Conservation (phyloP, 2,888 invertebrate species). For the Apodemia mormo region DNA sequence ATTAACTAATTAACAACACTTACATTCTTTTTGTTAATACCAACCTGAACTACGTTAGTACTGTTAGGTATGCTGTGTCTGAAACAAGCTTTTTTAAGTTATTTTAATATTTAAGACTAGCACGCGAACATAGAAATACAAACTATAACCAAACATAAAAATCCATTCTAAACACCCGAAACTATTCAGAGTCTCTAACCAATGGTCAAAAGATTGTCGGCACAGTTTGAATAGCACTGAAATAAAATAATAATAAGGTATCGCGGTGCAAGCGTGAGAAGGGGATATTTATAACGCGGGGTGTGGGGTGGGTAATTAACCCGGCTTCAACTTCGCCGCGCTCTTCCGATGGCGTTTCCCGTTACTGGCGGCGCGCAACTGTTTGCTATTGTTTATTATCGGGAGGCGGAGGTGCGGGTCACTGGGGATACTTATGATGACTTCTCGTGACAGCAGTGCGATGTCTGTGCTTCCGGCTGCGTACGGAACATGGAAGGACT, state of each 20-base stretch:
- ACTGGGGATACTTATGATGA: constrained; percentile 20
- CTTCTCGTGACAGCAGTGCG: constrained; percentile 11
- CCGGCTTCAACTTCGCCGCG: constrained; percentile 33
- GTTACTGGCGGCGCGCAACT: constrained; percentile 21
- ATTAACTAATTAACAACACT: too few species aligned
- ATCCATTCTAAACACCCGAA: too few species aligned
- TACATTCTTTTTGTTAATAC: too few species aligned
- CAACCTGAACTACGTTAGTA: too few species aligned
- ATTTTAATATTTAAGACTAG: too few species aligned
- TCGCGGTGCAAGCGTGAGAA: constrained; percentile 37
- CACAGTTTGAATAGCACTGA: constrained; percentile 34
- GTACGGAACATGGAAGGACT: background rate
- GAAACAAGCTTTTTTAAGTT: too few species aligned
- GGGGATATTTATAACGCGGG: constrained; percentile 40
- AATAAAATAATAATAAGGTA: constrained; percentile 30
- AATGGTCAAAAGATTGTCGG: background rate
- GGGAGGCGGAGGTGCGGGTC: constrained; percentile 25
- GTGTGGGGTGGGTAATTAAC: constrained; percentile 40
- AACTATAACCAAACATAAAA: too few species aligned
- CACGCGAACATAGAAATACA: too few species aligned
- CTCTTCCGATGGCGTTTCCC: constrained; percentile 39
- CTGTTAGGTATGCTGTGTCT: too few species aligned
- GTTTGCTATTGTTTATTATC: constrained; percentile 27
- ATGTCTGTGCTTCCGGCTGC: background rate
- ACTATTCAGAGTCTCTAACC: too few species aligned